Conservation (phyloP, 2,113 vertebrate genomes). For the Reinhardtius hippoglossoides region DNA sequence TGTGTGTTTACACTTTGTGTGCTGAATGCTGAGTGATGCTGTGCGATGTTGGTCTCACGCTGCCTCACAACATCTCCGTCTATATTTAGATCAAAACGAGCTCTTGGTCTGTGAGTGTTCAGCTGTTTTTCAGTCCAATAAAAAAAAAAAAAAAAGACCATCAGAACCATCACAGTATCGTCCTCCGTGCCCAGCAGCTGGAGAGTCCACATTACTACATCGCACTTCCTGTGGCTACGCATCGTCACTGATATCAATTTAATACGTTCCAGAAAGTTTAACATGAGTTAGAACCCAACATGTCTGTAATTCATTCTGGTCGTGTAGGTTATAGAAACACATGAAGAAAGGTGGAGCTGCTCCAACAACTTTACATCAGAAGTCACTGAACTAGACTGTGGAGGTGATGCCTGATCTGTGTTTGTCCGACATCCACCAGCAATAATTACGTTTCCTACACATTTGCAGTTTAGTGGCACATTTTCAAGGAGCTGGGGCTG, state of each 20-base stretch:
- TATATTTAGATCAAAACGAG: conserved; percentile 66
- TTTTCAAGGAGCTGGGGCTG: too few relatives aligned
- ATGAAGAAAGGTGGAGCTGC: too few relatives aligned
- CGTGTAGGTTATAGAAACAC: too few relatives aligned
- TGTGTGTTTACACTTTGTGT: conserved; percentile 1
- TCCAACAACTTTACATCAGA: too few relatives aligned
- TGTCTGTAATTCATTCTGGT: too few relatives aligned
- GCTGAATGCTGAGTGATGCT: conserved; percentile 32
- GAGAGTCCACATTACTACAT: not conserved
- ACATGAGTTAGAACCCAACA: not conserved
- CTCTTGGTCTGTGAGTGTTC: conserved; percentile 48
- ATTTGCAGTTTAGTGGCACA: too few relatives aligned
- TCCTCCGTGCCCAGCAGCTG: not conserved
- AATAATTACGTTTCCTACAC: too few relatives aligned
- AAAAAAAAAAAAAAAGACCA: not conserved
- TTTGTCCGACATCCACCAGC: too few relatives aligned
- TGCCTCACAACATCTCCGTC: conserved; percentile 44
- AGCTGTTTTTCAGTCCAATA: conserved; percentile 36
- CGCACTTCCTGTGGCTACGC: too few relatives aligned
- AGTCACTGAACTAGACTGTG: too few relatives aligned
- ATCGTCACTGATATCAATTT: too few relatives aligned
- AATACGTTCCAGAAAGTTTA: not conserved
- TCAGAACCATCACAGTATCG: conserved; percentile 14
- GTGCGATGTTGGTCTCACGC: conserved; percentile 29
- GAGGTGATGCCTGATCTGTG: too few relatives aligned